Base-by-base conservation (phyloP, 2,888 invertebrate genomes). In the Nemurella pictetii region DNA sequence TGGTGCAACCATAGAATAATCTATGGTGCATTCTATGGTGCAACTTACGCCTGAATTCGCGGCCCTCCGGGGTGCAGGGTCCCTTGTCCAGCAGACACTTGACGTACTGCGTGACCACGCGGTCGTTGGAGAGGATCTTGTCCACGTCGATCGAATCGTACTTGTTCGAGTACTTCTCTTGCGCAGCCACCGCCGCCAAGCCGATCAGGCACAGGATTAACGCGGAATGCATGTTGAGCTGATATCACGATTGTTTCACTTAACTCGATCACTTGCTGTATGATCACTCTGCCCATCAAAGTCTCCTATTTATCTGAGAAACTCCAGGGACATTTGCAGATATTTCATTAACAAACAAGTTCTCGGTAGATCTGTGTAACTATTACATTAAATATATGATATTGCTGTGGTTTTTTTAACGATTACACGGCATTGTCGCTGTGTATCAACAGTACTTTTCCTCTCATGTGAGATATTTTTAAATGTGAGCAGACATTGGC, bases 41-140 rank as follows among this genome's bases (percentile, higher is more conserved):
- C 9, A 86, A 91, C 93, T 93, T 89, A 93, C 94, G 92, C 89
- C 92, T 93, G 30, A 94, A 89, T 89, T 93, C 93, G 72, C 92
- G 91, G 0, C 88, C 89, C 83, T 88, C 88, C 0, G 88, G 86
- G 0, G 88, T 87, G 85, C 89, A 89, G 0, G 87, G 87, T 35
- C 88, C 88, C 29, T 87, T 85, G 80, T 87, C 88, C 86, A 88
- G 86, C 20, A 88, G 85, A 77, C 89, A 89, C 83, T 88, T 88
- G 25, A 88, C 86, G 73, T 88, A 87, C 2, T 86, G 85, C 30
- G 87, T 87, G n/a, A 88, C 85, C 32, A 88, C 87, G 29, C 89
- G 85, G 26, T 88, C 88, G 85, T 89, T 89, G 83, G 77, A 87
- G 72, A 89, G 86, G 7, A 89, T 87, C n/a, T 86, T 85, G 80